Conservation (phyloP, 53 echinoderm and acorn worm species). For the Patiria pectinifera region DNA sequence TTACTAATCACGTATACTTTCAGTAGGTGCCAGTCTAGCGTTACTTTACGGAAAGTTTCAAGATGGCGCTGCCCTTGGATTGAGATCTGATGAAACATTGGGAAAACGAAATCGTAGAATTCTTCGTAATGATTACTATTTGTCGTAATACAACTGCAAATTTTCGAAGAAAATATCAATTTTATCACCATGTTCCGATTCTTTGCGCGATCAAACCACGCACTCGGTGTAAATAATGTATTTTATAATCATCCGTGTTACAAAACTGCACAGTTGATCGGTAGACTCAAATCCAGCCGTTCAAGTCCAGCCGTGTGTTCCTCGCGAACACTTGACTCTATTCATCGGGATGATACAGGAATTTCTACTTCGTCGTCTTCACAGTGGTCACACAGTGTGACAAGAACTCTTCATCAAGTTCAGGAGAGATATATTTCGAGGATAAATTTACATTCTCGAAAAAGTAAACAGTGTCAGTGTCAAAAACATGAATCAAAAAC, state of each 20-base stretch:
- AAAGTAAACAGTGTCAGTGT: not conserved
- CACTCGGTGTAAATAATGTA: constrained; percentile 11
- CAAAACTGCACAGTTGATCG: constrained; percentile 39
- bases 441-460: not conserved
- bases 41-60: not conserved
- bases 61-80: constrained; percentile 33
- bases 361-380: not conserved
- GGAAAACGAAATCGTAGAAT: not conserved
- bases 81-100: not conserved
- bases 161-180: not conserved
- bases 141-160: not conserved
- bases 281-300: constrained; percentile 53
- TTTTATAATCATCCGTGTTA: constrained; percentile 41
- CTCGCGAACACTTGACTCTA: not conserved
- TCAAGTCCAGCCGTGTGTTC: not conserved
- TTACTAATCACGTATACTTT: not conserved
- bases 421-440: not conserved
- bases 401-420: not conserved
- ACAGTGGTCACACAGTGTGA: not conserved
- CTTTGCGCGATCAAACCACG: not conserved
- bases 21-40: not conserved
- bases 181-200: constrained; percentile 23
- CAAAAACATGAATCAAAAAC: not conserved
- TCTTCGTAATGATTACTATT: not conserved
- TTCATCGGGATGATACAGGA: constrained; percentile 4